These are phyloP conservation scores for Micrasema minimum DNA, from an alignment of 1,140 invertebrate genomes.

Conservation along the genomic window DNA sequence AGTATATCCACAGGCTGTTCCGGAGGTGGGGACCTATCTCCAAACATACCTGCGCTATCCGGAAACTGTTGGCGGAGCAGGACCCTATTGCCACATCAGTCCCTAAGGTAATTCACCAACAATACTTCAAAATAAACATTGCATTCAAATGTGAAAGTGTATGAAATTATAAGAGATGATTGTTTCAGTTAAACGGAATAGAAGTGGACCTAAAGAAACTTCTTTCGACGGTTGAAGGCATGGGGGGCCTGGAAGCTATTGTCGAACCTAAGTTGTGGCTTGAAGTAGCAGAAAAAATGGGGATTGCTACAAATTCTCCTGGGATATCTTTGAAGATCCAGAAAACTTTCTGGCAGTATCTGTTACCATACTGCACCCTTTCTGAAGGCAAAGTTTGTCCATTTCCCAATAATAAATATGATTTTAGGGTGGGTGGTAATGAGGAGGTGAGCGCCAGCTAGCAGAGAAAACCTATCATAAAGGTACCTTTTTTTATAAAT, in stretches of 20 bases:
- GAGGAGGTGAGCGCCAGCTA: too few relatives aligned
- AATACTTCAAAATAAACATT: too few relatives aligned
- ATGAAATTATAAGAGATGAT: too few relatives aligned
- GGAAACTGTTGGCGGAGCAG: conserved; percentile 83
- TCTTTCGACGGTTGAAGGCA: conserved; percentile 85
- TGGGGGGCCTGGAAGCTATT: conserved; percentile 89
- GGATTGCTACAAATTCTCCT: conserved; percentile 84
- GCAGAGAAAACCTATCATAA: too few relatives aligned
- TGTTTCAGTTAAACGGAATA: conserved; percentile 82
- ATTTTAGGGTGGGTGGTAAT: too few relatives aligned
- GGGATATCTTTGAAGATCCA: conserved; percentile 88
- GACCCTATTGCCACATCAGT: conserved; percentile 79
- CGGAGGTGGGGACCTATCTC: conserved; percentile 91
- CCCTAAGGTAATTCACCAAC: conserved; percentile 77
- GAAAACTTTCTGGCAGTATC: conserved; percentile 93
- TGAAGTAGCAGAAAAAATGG: conserved; percentile 88
- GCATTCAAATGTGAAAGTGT: too few relatives aligned
- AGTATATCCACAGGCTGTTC: conserved; percentile 91
- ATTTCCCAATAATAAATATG: too few relatives aligned
- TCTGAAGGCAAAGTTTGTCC: conserved; percentile 77
- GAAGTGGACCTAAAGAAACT: conserved; percentile 90
- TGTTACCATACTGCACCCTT: conserved; percentile 90
- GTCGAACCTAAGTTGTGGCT: conserved; percentile 93
- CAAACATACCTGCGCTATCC: conserved; percentile 87
- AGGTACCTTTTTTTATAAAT: too few relatives aligned